Evolutionary conservation across 2,797 vertebrate genomes (phyloP).

Genomic region (Meda fulgida): DNA sequence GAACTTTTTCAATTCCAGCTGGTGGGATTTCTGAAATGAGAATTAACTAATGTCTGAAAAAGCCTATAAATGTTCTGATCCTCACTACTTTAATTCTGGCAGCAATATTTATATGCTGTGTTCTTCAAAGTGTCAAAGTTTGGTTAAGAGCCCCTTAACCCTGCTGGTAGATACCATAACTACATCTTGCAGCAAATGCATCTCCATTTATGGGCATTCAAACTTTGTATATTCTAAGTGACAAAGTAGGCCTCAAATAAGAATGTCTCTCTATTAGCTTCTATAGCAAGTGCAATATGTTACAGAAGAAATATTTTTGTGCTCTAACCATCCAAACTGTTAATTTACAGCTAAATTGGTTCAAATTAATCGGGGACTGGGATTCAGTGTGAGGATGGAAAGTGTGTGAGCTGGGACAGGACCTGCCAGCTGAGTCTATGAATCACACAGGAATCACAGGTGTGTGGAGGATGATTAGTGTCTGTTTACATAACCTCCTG

Average conservation of each 20-base stretch:
- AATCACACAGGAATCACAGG: constrained; percentile 15
- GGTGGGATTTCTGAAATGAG: not conserved
- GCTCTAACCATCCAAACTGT: not conserved
- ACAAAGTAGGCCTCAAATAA: not conserved
- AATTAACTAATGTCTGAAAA: not conserved
- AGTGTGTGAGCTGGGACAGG: not conserved
- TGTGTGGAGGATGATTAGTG: constrained; percentile 7
- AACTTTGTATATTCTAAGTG: not conserved
- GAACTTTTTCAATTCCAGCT: not conserved
- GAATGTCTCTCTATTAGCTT: not conserved
- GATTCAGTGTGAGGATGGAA: not conserved
- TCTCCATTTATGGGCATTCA: not conserved
- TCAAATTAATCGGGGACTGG: not conserved
- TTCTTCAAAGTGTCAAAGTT: not conserved
- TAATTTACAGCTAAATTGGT: not conserved
- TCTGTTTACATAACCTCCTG: constrained; percentile 15
- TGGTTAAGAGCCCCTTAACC: not conserved
- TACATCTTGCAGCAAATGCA: not conserved
- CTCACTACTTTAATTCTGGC: not conserved
- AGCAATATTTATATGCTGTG: not conserved
- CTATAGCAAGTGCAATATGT: not conserved
- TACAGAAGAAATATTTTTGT: not conserved
- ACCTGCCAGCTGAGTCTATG: constrained; percentile 4
- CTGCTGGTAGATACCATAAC: not conserved
- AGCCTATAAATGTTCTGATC: not conserved